Evolutionary conservation across 2,797 vertebrate genomes (phyloP), one percentile per base, ranked within the genome.

Genomic region (Periophthalmus magnuspinnatus): DNA sequence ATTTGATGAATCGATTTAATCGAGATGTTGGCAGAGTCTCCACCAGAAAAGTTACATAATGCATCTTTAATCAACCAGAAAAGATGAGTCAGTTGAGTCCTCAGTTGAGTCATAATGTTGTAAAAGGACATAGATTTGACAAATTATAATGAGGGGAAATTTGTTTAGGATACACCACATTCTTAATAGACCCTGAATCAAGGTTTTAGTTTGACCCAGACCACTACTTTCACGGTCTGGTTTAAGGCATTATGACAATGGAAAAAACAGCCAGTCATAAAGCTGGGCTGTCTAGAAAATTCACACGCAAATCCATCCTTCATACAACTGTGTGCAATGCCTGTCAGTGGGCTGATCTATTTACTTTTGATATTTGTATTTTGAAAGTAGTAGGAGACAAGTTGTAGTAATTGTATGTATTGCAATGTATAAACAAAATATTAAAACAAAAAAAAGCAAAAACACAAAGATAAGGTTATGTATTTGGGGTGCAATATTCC

Each of bases 181-280:
- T 14, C 41, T 45, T 45, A 5, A 16, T 45, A 45, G 41, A 13
- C 11, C 14, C 13, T 4, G 13, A 22, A 28, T 75, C n/a, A 66
- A 72, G 64, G 38, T 19, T 64, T 68, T 17, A 6, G 32, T 54
- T 50, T 36, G 33, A 36, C 21, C 48, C 63, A 60, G 67, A 19
- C 36, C 56, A 24, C 1, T 28, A 28, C 54, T 7, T 57, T 34
- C 19, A 62, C 61, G 48, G 28, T 71, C 75, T 76, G 63, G 50
- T 76, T 83, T 45, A 79, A 8, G 61, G 63, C 67, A 55, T 36
- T 24, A 32, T 67, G 56, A 65, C 58, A 19, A 83, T 78, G 81
- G 78, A 81, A 86, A 87, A 78, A 70, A 61, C 67, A 69, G 52
- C 24, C 14, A 69, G 52, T 21, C 14, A 45, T 52, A 58, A 38